Evolutionary conservation across 2,113 vertebrate species (phyloP).

Genomic region (Dascyllus trimaculatus): DNA sequence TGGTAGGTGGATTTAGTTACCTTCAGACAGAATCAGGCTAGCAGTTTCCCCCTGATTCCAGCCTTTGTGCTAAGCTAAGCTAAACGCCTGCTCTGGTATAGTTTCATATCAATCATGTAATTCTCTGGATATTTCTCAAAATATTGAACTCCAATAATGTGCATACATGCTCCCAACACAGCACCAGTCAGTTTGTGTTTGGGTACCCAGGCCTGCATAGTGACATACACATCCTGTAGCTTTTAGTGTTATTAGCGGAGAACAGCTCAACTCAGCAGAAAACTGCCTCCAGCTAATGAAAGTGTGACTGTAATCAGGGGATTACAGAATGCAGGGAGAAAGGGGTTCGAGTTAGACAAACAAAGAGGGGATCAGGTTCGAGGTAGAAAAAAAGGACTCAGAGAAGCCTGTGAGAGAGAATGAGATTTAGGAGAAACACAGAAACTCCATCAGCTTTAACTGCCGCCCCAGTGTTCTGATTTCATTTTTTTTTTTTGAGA

Average conservation of each 20-base stretch:
- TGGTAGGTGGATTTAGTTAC: too few relatives aligned
- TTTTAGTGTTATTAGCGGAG: slow-evolving; percentile 66
- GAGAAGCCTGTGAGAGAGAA: slow-evolving; percentile 33
- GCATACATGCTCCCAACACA: not conserved
- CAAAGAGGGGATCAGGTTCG: slow-evolving; percentile 40
- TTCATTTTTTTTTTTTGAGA: slow-evolving; percentile 35
- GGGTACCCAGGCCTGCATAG: slow-evolving; percentile 21
- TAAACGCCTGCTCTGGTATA: not conserved
- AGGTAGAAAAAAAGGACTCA: slow-evolving; percentile 34
- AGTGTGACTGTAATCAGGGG: slow-evolving; percentile 72
- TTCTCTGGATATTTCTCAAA: not conserved
- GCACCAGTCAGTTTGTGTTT: slow-evolving; percentile 26
- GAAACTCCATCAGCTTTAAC: slow-evolving; percentile 45
- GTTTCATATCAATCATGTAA: not conserved
- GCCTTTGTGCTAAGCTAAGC: slow-evolving; percentile 4
- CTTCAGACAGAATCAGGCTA: too few relatives aligned
- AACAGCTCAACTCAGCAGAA: slow-evolving; percentile 73
- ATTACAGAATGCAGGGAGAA: slow-evolving; percentile 47
- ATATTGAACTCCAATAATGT: not conserved
- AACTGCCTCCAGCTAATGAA: slow-evolving; percentile 71
- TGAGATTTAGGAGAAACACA: slow-evolving; percentile 31
- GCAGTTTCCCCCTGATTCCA: too few relatives aligned
- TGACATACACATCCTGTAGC: slow-evolving; percentile 44
- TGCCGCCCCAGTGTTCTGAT: slow-evolving; percentile 7
- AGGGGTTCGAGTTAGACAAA: slow-evolving; percentile 24